Evolutionary conservation across 2,797 vertebrate genomes (phyloP), one percentile per base, ranked within the genome.

Genomic region (Chaunax sp.): DNA sequence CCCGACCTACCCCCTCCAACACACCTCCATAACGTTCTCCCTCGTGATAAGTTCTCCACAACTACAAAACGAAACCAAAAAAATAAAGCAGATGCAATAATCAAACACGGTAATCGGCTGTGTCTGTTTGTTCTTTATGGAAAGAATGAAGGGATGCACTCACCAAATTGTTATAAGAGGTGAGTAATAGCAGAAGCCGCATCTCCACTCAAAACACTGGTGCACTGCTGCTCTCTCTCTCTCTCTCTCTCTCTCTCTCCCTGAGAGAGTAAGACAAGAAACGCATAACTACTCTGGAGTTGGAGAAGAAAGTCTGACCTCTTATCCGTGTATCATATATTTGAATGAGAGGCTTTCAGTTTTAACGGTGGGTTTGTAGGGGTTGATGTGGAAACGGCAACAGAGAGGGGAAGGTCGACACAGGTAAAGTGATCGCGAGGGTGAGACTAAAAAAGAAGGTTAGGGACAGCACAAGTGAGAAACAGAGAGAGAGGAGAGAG

Each of bases 371-470:
- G 63, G 22, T 70, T 67, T 38, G 30, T 25, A 53, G 38, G 58
- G 50, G 12, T 50, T 20, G 16, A 28, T 3, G 22, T 37, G 25
- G 57, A 65, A 63, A 71, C 26, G 28, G 65, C 37, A 41, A 37
- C 59, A 33, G n/a, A 64, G 62, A 33, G 45, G 47, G 38, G 44
- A 47, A n/a, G 53, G 63, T 43, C 14, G 18, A 54, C 60, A 64
- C 71, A 80, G 70, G 83, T 80, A 65, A 86, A 65, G 80, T 55
- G 56, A 78, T 71, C 16, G 7, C 41, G 61, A 78, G 68, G 60
- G 78, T 72, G 68, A 80, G 78, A 76, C 74, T 51, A 43, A 81
- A 86, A 78, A 78, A 70, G 64, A 70, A 52, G 69, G 81, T 6
- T 46, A 84, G 58, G 35, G 63, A 61, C 35, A 3, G 52, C 60